Evolutionary conservation across 2,113 vertebrate genomes (phyloP), one percentile per base, ranked within the genome.

Genomic region (Pygoscelis adeliae): DNA sequence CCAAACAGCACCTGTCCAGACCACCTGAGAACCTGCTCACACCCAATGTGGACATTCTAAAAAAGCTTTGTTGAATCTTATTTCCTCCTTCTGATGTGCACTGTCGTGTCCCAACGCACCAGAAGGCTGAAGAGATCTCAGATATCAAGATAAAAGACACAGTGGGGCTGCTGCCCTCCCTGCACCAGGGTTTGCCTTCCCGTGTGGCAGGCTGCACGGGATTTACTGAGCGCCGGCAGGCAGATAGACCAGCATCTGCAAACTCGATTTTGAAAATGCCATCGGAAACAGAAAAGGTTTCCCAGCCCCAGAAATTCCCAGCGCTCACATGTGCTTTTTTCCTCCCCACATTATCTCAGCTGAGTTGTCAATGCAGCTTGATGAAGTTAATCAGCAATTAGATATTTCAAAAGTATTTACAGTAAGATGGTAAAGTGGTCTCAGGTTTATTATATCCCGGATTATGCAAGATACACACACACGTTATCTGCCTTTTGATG

Each of bases 81-180:
- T 44, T 34, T 77, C 55, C 62, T 53, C 82, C 38, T 79, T 8
- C 59, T 9, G 19, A 47, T 18, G 5, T 40, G 59, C 26, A 9
- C 32, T 6, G 9, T 18, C 9, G 4, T 3, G 6, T 65, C 34
- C 29, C 49, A 27, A 17, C 1, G 1, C 36, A 42, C 16, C 2
- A 1, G 42, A 32, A 8, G 25, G 63, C 65, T 40, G 78, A 67
- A 58, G 38, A 47, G 36, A 46, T 63, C 42, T 29, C 23, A 15
- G 66, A 14, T 49, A 23, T 18, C 38, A 44, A 27, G 44, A 34
- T 11, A 40, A 70, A 44, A 38, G 59, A 55, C n/a, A 14, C 38
- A n/a, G 38, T 3, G 7, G 52, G 30, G 19, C 40, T 77, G 62
- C 74, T 89, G 58, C 86, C 47, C 17, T 56, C 29, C 61, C 49